These are phyloP conservation scores for Naso thynnoides DNA, from an alignment of 2,797 vertebrate species.

Conservation along the genomic window DNA sequence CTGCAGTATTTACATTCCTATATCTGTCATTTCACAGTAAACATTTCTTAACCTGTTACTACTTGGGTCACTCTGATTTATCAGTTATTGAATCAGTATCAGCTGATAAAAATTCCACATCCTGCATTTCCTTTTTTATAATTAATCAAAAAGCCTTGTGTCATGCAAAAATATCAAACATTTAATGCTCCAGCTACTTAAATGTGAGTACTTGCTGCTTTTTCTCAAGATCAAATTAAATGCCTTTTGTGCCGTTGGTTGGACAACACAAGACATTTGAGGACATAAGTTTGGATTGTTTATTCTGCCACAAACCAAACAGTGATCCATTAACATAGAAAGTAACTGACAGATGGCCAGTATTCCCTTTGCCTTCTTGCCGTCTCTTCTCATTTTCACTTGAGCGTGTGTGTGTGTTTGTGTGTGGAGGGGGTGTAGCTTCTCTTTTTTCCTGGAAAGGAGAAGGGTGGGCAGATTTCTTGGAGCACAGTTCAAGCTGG, in stretches of 20 bases:
- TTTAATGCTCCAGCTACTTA: not conserved
- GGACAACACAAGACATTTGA: no score
- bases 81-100: no score
- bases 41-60: not conserved
- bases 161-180: no score
- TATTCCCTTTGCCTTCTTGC: conserved; percentile 24
- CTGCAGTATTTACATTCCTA: not conserved
- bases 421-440: not conserved
- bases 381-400: conserved; percentile 9
- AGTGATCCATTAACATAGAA: not conserved
- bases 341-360: conserved; percentile 4
- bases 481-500: conserved; percentile 34
- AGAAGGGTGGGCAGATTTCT: conserved; percentile 37
- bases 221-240: not conserved
- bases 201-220: not conserved
- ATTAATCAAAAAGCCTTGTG: no score
- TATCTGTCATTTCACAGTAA: not conserved
- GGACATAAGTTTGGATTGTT: not conserved
- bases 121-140: no score
- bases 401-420: not conserved
- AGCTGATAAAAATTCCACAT: no score
- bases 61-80: no score
- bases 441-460: conserved; percentile 51
- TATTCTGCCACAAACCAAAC: not conserved
- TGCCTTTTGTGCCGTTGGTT: no score